A percentile compares a stretch with the other conserved stretches of the same genome.
phyloP scores from a whole-genome alignment of 2,888 invertebrate species.

The Acrobasis suavella region DNA sequence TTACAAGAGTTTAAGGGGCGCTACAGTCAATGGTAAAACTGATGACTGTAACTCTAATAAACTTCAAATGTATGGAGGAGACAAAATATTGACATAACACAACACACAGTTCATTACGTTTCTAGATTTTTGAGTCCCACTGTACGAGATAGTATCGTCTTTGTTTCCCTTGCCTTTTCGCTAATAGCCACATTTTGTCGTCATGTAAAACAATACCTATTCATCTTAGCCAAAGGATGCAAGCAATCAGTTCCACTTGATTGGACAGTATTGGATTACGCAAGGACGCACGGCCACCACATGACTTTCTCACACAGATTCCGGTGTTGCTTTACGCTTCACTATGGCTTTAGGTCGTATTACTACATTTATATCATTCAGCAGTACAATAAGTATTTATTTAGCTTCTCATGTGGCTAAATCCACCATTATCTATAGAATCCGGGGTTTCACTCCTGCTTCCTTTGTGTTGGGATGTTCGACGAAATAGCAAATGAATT shows the following conservation, averaged over 20 bases:
- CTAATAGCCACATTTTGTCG: background rate
- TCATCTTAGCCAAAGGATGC: constrained; percentile 47
- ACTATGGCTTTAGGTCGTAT: background rate
- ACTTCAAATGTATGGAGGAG: too few relatives aligned
- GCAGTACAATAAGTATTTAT: background rate
- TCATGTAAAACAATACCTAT: constrained; percentile 17
- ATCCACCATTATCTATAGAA: too few relatives aligned
- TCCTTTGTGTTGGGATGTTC: too few relatives aligned
- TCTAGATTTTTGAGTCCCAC: too few relatives aligned
- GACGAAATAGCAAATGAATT: too few relatives aligned
- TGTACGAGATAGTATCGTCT: background rate
- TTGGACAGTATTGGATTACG: constrained; percentile 57
- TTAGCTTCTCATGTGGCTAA: background rate
- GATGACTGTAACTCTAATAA: too few relatives aligned
- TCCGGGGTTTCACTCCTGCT: too few relatives aligned
- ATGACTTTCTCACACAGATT: constrained; percentile 49
- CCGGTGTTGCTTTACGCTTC: constrained; percentile 57
- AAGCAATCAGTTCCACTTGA: constrained; percentile 62
- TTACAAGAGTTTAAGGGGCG: too few relatives aligned
- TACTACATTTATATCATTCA: background rate
- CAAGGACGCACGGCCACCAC: constrained; percentile 48
- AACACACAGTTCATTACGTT: too few relatives aligned
- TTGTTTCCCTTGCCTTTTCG: background rate
- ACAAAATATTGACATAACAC: too few relatives aligned
- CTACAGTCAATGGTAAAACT: too few relatives aligned